Evolutionary conservation across 92 coral and sea anemone genomes (phyloP).

Genomic region (Parazoanthus atlanticus): DNA sequence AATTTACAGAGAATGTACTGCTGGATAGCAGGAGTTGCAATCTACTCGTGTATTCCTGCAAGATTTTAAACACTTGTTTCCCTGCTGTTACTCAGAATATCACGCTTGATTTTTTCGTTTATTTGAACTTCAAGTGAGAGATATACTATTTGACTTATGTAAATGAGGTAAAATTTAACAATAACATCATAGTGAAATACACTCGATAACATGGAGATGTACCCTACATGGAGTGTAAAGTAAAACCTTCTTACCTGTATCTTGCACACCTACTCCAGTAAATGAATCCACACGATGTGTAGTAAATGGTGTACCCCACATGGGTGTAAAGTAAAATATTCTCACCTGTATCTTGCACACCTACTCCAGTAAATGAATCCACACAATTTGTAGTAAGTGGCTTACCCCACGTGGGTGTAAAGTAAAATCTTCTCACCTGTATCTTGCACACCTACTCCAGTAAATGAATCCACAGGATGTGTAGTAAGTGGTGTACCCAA

Average conservation of each 20-base stretch:
- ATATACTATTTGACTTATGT: not conserved
- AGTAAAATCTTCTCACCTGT: not conserved
- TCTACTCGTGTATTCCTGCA: too few relatives aligned
- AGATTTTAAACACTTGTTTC: too few relatives aligned
- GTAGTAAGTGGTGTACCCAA: conserved; percentile 25
- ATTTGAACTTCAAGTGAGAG: too few relatives aligned
- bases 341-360: conserved; percentile 25
- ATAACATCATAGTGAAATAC: too few relatives aligned
- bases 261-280: conserved; percentile 24
- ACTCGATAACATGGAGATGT: too few relatives aligned
- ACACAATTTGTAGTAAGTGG: conserved; percentile 12
- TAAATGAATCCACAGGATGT: conserved; percentile 36
- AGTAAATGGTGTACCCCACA: not conserved
- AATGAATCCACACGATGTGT: conserved; percentile 30
- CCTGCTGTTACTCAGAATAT: too few relatives aligned
- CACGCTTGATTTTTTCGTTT: too few relatives aligned
- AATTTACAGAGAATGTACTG: too few relatives aligned
- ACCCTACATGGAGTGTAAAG: not conserved
- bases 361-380: conserved; percentile 34
- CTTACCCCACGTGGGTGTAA: not conserved
- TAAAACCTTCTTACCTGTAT: not conserved
- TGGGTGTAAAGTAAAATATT: not conserved
- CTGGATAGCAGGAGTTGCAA: too few relatives aligned
- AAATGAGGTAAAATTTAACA: not conserved
- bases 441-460: conserved; percentile 37